Evolutionary conservation across 2,888 invertebrate genomes (phyloP).

Genomic region (Cantharis nigra): DNA sequence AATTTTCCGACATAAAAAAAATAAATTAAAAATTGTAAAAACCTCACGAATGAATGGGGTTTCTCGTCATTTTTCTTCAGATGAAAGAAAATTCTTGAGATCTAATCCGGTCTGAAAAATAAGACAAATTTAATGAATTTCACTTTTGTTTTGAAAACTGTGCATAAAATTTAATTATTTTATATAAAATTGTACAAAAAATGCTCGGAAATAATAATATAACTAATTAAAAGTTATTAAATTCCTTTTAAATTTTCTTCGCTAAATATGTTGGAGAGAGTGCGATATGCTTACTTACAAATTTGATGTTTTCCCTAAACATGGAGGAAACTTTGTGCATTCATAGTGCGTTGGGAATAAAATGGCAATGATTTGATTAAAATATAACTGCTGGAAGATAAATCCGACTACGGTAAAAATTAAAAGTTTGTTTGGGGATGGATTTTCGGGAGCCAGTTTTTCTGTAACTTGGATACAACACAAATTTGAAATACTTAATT

Average conservation of each 20-base stretch:
- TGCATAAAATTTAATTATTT: background rate
- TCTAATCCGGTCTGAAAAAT: background rate
- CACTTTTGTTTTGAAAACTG: background rate
- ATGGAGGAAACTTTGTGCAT: background rate
- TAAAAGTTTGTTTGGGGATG: background rate
- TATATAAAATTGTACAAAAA: background rate
- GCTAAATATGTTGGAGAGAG: background rate
- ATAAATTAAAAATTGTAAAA: too few relatives aligned
- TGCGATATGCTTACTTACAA: background rate
- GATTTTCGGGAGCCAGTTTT: background rate
- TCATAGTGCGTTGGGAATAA: background rate
- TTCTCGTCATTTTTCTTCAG: background rate
- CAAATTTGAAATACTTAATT: constrained; percentile 9
- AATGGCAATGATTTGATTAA: background rate
- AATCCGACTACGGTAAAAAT: background rate
- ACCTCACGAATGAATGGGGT: too few relatives aligned
- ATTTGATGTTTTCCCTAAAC: background rate
- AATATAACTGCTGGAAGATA: background rate
- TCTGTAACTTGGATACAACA: background rate
- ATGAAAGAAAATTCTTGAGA: background rate
- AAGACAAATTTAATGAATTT: background rate
- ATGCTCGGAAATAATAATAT: background rate
- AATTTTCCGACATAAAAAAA: too few relatives aligned
- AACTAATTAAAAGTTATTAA: background rate
- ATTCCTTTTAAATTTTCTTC: background rate